Conservation (phyloP, 2,797 vertebrate species). For the Glossophaga mutica region DNA sequence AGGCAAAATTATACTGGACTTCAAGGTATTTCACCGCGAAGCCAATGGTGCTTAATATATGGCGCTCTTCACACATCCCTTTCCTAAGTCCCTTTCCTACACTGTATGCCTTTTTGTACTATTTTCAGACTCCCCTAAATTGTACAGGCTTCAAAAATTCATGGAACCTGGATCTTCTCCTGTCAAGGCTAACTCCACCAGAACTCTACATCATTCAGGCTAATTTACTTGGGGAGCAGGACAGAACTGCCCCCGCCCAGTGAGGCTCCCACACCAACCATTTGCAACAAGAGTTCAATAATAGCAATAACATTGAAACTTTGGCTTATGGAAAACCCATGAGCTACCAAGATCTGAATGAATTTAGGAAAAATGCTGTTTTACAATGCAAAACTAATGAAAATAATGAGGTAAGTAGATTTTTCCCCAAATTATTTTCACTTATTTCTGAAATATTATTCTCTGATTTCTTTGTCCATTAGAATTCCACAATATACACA, state of each 20-base stretch:
- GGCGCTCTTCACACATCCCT: neutral
- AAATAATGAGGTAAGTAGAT: neutral
- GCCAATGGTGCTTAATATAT: neutral
- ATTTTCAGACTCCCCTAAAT: neutral
- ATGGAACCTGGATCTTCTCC: neutral
- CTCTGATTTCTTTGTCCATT: neutral
- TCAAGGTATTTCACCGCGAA: neutral
- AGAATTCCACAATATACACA: neutral
- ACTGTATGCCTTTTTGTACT: neutral
- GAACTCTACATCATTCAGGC: neutral
- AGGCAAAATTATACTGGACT: neutral
- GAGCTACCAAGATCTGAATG: neutral
- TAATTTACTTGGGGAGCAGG: neutral
- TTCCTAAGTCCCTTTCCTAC: neutral
- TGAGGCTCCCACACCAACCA: neutral
- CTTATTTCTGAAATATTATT: neutral
- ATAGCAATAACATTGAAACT: neutral
- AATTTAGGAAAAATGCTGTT: neutral
- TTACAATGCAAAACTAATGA: neutral
- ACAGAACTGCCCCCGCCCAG: neutral
- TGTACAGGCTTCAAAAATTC: neutral
- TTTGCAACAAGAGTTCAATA: neutral
- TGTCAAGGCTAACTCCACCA: neutral
- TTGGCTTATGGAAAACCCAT: neutral
- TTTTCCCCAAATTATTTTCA: neutral